phyloP scores from a whole-genome alignment of 2,888 invertebrate genomes.

The Spialia ferax region DNA sequence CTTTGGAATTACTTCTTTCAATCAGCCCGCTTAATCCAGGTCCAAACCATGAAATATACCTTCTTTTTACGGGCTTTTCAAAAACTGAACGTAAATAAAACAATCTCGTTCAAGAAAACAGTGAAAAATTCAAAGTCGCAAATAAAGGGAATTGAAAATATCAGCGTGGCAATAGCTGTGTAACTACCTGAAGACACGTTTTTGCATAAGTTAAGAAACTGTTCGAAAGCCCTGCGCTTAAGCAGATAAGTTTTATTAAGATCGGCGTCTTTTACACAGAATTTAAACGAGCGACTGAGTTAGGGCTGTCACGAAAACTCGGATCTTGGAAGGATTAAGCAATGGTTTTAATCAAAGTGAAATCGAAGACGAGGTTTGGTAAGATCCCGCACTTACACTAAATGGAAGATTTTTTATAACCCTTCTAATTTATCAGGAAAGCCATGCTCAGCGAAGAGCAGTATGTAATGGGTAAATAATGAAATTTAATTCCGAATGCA shows the following conservation, averaged over 20 bases:
- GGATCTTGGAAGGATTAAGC: constrained; percentile 13
- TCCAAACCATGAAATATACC: too few relatives aligned
- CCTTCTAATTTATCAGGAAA: too few relatives aligned
- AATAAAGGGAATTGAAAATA: constrained; percentile 37
- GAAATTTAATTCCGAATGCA: too few relatives aligned
- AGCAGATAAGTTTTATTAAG: constrained; percentile 76
- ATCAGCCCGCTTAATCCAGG: too few relatives aligned
- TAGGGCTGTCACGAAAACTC: constrained; percentile 27
- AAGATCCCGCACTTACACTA: background rate
- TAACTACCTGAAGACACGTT: constrained; percentile 48
- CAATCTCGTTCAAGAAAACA: background rate
- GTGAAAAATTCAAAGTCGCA: background rate
- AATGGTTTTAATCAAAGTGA: background rate
- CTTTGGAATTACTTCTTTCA: too few relatives aligned
- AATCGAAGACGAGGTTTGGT: background rate
- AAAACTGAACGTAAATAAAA: background rate
- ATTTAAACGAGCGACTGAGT: constrained; percentile 63
- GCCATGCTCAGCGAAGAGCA: too few relatives aligned
- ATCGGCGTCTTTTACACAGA: constrained; percentile 68
- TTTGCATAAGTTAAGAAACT: constrained; percentile 61
- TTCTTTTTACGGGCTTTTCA: too few relatives aligned
- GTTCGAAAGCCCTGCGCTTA: constrained; percentile 63
- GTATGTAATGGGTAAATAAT: too few relatives aligned
- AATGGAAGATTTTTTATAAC: too few relatives aligned
- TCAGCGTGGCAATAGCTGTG: constrained; percentile 42